Evolutionary conservation across 2,113 vertebrate genomes (phyloP).

Genomic region (Bufo bufo): DNA sequence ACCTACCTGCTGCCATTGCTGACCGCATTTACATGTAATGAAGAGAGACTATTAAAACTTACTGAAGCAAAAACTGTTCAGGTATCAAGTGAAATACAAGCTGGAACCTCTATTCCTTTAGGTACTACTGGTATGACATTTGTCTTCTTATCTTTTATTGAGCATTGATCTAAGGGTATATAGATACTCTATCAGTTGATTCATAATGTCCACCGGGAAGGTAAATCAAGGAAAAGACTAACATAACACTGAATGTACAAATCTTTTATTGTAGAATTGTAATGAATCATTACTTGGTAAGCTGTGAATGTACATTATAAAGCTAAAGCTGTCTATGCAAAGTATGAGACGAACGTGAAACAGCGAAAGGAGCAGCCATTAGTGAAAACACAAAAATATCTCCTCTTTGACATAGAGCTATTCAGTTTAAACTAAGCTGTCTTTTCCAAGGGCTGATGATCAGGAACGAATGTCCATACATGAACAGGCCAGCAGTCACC

Average conservation of each 20-base stretch:
- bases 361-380: background rate
- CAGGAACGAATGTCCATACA: too few relatives aligned
- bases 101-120: background rate
- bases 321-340: background rate
- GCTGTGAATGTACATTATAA: background rate
- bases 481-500: too few relatives aligned
- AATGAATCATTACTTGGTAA: background rate
- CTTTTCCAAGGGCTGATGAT: too few relatives aligned
- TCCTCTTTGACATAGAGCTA: background rate
- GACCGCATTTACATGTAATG: slow-evolving; percentile 77
- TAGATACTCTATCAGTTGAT: background rate
- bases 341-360: background rate
- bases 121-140: background rate
- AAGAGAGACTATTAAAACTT: background rate
- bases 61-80: background rate
- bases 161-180: background rate
- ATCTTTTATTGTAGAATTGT: background rate
- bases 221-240: background rate
- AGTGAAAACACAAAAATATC: background rate
- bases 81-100: background rate
- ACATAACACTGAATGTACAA: background rate
- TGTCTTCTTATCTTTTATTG: background rate
- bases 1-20: slow-evolving; percentile 78
- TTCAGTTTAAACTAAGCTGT: too few relatives aligned
- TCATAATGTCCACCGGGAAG: background rate